A percentile compares a stretch with the other conserved stretches of the same genome.
phyloP scores from a whole-genome alignment of 2,113 vertebrate genomes.

The Bufo bufo region DNA sequence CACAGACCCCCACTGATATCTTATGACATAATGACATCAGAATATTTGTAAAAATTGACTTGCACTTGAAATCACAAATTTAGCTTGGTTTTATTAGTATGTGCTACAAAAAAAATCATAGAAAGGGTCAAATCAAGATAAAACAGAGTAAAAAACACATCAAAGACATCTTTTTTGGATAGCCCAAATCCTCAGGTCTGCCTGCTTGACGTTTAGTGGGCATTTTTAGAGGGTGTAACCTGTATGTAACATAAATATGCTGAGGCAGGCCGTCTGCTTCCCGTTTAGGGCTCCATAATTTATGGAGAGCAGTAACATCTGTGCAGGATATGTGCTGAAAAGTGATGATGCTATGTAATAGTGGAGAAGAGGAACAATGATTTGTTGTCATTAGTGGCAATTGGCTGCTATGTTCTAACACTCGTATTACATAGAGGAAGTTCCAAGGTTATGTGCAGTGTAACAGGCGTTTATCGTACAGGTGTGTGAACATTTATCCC shows the following conservation, averaged over 20 bases:
- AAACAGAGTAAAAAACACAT: background rate
- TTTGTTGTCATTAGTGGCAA: slow-evolving; percentile 29
- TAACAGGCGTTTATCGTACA: background rate
- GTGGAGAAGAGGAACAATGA: slow-evolving; percentile 17
- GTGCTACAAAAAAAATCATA: background rate
- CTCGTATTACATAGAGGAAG: background rate
- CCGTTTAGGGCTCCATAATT: slow-evolving; percentile 6
- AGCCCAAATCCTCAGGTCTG: background rate
- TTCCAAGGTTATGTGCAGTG: background rate
- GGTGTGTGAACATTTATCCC: background rate
- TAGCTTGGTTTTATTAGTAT: background rate
- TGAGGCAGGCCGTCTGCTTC: slow-evolving; percentile 34
- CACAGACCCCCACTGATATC: background rate
- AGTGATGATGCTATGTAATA: slow-evolving; percentile 20
- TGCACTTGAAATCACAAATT: background rate
- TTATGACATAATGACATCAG: background rate
- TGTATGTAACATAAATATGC: slow-evolving; percentile 39
- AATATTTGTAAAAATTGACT: background rate
- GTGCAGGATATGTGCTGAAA: slow-evolving; percentile 35
- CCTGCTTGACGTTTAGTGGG: slow-evolving; percentile 2
- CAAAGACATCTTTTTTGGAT: background rate
- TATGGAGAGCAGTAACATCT: slow-evolving; percentile 39
- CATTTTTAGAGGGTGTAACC: slow-evolving; percentile 26
- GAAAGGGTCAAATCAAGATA: background rate
- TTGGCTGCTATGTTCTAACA: background rate